These are phyloP conservation scores for Poecile montanus DNA, from an alignment of 2,797 vertebrate species.

Conservation along the genomic window DNA sequence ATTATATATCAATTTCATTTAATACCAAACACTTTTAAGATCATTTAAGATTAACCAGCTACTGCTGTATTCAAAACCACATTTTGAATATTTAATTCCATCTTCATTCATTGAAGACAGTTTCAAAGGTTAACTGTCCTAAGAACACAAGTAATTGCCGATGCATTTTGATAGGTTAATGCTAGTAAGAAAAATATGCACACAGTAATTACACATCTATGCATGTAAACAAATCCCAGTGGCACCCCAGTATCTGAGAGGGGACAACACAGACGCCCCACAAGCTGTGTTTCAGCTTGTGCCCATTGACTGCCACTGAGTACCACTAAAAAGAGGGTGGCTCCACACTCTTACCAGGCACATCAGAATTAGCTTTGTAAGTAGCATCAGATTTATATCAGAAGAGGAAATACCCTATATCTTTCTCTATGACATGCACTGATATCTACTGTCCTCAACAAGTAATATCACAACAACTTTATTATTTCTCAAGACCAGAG, in stretches of 20 bases:
- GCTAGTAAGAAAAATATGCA: neutral
- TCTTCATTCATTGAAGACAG: neutral
- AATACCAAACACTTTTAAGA: neutral
- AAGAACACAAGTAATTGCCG: neutral
- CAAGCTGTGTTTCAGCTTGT: neutral
- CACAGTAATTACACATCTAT: neutral
- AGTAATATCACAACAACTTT: neutral
- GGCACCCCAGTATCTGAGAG: neutral
- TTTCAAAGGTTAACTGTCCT: fast-evolving
- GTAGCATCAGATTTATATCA: neutral
- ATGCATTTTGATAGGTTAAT: neutral
- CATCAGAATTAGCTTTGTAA: neutral
- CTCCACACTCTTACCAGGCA: neutral
- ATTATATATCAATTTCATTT: neutral
- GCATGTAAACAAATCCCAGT: neutral
- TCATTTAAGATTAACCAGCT: neutral
- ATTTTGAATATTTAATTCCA: neutral
- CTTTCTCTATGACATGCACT: neutral
- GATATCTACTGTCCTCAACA: neutral
- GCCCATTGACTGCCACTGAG: neutral
- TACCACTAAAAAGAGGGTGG: neutral
- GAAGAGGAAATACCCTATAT: neutral
- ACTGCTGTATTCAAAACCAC: neutral
- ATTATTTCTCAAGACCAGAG: neutral
- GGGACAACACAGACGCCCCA: neutral